Evolutionary conservation across 2,113 vertebrate species (phyloP), one percentile per base, ranked within the genome.

Genomic region (Chaetorhynchus papuensis): DNA sequence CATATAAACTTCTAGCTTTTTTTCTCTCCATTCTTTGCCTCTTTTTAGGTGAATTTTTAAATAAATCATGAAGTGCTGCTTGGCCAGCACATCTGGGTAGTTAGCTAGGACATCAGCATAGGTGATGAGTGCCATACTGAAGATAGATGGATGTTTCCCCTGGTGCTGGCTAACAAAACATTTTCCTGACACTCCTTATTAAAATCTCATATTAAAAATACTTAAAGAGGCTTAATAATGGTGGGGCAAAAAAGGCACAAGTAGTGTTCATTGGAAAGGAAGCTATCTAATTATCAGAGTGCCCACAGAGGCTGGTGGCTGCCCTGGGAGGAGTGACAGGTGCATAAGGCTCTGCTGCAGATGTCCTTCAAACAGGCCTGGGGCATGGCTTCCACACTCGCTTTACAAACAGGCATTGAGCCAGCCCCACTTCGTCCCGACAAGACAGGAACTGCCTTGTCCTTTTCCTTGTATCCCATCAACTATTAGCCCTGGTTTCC

Each of bases 401-500:
- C 20, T 78, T 84, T 63, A 22, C 27, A 66, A 57, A 21, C 60
- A 85, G 74, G 56, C 74, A 71, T 23, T 22, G 70, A 76, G 75
- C 47, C 83, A 90, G 61, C 16, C 33, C 10, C 0, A 0, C 47
- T 68, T 71, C 0, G 0, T 39, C 52, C 49, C 11, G 19, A 9
- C n/a, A 56, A 61, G 47, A 5, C 33, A 15, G 65, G 47, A 79
- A 9, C 33, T 47, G 14, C 41, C 37, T 60, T 64, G 71, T 64
- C 30, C 24, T 86, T 69, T 79, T 56, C 41, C 45, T 72, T 4
- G 0, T 9, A 24, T 10, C 10, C 1, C 1, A 45, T 22, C 14
- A 24, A 9, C 13, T 49, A 15, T 31, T 31, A 3, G 4, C n/a
- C 50, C 52, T 64, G 65, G 3, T 74, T 81, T 61, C 47, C 66